Evolutionary conservation across 2,797 vertebrate genomes (phyloP).

Genomic region (Sciaenops ocellatus): DNA sequence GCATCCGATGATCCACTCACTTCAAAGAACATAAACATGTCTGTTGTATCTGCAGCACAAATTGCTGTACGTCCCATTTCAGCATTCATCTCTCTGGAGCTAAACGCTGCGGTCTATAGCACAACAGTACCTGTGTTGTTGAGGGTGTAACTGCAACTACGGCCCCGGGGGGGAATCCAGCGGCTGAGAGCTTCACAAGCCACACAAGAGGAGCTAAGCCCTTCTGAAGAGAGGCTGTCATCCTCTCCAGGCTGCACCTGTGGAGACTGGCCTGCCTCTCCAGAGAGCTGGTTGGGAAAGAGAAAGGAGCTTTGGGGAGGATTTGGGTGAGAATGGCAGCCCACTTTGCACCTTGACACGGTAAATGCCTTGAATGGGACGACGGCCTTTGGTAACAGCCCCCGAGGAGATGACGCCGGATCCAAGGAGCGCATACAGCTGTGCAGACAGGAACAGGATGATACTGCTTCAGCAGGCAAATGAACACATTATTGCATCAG

Average conservation of each 20-base stretch:
- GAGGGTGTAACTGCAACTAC: slow-evolving; percentile 69
- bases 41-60: slow-evolving; percentile 52
- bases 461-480: slow-evolving; percentile 7
- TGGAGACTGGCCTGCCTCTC: slow-evolving; percentile 72
- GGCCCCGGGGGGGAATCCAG: slow-evolving; percentile 64
- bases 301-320: slow-evolving; percentile 72
- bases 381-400: slow-evolving; percentile 29
- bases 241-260: slow-evolving; percentile 74
- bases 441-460: slow-evolving; percentile 48
- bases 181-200: slow-evolving; percentile 58
- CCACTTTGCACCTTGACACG: slow-evolving; percentile 74
- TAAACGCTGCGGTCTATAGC: slow-evolving; percentile 31
- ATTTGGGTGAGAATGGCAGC: slow-evolving; percentile 76
- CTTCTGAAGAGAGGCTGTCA: slow-evolving; percentile 78
- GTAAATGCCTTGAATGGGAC: slow-evolving; percentile 63
- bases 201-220: slow-evolving; percentile 84
- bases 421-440: slow-evolving; percentile 35
- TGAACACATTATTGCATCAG: slow-evolving; percentile 1
- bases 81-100: slow-evolving; percentile 49
- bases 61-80: slow-evolving; percentile 50
- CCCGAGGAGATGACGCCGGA: slow-evolving; percentile 43
- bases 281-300: slow-evolving; percentile 31
- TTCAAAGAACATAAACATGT: slow-evolving; percentile 68
- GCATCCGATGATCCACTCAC: slow-evolving; percentile 54
- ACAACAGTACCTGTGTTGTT: slow-evolving; percentile 70